These are phyloP conservation scores for Sylvilagus bachmani DNA, from an alignment of 2,113 vertebrate species.

Conservation along the genomic window DNA sequence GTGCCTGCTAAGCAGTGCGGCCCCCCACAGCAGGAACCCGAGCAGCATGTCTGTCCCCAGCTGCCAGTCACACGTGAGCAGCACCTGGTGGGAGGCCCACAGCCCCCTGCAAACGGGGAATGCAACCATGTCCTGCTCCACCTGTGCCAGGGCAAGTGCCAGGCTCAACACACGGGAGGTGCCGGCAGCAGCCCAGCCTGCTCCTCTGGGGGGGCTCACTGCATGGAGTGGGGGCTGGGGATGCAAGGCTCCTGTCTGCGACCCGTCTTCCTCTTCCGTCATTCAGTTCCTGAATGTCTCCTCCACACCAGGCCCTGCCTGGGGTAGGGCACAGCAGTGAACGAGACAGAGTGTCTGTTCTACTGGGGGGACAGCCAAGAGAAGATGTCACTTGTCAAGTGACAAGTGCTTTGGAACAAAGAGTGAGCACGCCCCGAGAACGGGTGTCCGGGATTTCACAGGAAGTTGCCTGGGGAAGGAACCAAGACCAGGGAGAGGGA, in stretches of 20 bases:
- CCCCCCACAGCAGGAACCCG: background rate
- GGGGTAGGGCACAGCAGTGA: background rate
- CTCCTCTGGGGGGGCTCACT: background rate
- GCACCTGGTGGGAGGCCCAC: accelerated
- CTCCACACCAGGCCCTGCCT: accelerated
- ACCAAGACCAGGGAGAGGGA: background rate
- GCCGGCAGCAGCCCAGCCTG: accelerated
- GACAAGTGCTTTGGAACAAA: too few relatives aligned
- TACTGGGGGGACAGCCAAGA: background rate
- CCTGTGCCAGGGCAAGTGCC: too few relatives aligned
- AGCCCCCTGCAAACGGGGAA: background rate
- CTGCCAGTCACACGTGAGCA: accelerated
- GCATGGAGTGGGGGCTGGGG: background rate
- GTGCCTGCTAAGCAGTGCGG: background rate
- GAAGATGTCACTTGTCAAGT: background rate
- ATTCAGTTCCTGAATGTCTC: background rate
- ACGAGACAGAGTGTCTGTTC: too few relatives aligned
- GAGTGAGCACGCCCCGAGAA: background rate
- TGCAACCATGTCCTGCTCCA: too few relatives aligned
- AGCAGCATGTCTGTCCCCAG: background rate
- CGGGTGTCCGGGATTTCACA: too few relatives aligned
- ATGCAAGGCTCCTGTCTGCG: accelerated
- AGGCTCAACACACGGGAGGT: background rate
- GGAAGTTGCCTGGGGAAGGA: too few relatives aligned
- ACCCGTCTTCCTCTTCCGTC: background rate